Percentiles rank a stretch among this genome's conserved stretches.
phyloP scores from a whole-genome alignment of 2,888 invertebrate species.

The Melanchra persicariae region DNA sequence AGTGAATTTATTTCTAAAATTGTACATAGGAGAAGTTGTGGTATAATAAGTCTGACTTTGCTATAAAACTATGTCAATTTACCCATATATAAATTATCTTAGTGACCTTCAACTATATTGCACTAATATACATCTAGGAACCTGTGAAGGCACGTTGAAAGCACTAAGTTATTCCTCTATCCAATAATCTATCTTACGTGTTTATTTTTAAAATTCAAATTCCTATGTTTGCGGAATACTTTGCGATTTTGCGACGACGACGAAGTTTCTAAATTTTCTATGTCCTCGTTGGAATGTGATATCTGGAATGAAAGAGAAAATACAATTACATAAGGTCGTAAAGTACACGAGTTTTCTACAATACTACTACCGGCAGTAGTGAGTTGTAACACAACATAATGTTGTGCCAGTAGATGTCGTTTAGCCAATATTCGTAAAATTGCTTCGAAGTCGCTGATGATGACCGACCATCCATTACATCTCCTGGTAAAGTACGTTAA shows the following conservation, averaged over 20 bases:
- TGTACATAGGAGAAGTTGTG: conserved; percentile 8
- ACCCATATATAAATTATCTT: conserved; percentile 16
- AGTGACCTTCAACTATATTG: conserved; percentile 70
- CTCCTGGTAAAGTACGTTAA: no score
- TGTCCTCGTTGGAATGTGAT: conserved; percentile 66
- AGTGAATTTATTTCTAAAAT: neutral
- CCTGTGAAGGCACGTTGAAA: conserved; percentile 85
- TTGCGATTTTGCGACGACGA: conserved; percentile 65
- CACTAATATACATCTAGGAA: conserved; percentile 79
- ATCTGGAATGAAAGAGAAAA: conserved; percentile 57
- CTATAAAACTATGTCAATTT: conserved; percentile 21
- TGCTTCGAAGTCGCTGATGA: no score
- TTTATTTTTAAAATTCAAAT: conserved; percentile 64
- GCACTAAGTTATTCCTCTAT: conserved; percentile 73
- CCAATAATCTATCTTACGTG: conserved; percentile 60
- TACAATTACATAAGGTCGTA: no score
- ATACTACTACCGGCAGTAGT: no score
- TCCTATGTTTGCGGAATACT: conserved; percentile 65
- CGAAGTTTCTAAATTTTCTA: conserved; percentile 62
- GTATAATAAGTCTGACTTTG: conserved; percentile 37
- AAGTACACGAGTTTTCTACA: no score
- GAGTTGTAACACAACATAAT: no score
- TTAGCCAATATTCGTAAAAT: no score
- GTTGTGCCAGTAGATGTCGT: no score
- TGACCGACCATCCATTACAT: no score